Percentiles rank a stretch among this genome's conserved stretches.
These are phyloP conservation scores for Ptilodon capucinus DNA, from an alignment of 2,888 invertebrate genomes.

Conservation along the genomic window DNA sequence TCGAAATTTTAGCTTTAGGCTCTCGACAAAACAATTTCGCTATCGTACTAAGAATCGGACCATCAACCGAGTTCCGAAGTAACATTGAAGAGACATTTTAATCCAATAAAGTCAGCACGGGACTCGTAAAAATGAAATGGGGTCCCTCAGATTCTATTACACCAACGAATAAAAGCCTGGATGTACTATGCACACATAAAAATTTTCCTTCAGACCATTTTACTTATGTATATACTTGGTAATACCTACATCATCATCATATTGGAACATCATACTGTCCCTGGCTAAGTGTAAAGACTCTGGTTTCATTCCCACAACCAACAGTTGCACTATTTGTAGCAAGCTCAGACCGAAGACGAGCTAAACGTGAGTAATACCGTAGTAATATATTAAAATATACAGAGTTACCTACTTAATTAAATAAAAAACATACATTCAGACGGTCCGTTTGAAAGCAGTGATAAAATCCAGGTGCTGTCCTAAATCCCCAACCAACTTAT, in stretches of 20 bases:
- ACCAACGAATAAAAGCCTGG: constrained; percentile 3
- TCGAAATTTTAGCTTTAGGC: too few species aligned
- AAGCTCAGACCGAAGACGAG: too few species aligned
- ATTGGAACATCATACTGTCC: too few species aligned
- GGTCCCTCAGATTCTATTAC: constrained; percentile 27
- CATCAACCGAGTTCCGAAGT: constrained; percentile 9
- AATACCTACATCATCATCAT: too few species aligned
- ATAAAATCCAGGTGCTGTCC: not conserved
- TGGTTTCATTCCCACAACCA: too few species aligned
- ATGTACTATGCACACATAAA: not conserved
- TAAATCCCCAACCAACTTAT: not conserved
- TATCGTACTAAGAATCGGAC: not conserved
- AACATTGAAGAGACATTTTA: constrained; percentile 22
- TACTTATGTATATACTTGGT: too few species aligned
- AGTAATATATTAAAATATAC: too few species aligned
- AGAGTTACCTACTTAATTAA: too few species aligned
- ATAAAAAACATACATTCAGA: too few species aligned
- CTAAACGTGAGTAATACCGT: too few species aligned
- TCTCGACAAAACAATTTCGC: not conserved
- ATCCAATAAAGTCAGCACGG: constrained; percentile 26
- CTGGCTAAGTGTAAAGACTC: too few species aligned
- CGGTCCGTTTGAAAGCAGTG: not conserved
- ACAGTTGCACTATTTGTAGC: too few species aligned
- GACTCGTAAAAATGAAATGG: constrained; percentile 26
- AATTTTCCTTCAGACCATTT: not conserved